Evolutionary conservation across 2,888 invertebrate species (phyloP).

Genomic region (Lepidonotus clava): DNA sequence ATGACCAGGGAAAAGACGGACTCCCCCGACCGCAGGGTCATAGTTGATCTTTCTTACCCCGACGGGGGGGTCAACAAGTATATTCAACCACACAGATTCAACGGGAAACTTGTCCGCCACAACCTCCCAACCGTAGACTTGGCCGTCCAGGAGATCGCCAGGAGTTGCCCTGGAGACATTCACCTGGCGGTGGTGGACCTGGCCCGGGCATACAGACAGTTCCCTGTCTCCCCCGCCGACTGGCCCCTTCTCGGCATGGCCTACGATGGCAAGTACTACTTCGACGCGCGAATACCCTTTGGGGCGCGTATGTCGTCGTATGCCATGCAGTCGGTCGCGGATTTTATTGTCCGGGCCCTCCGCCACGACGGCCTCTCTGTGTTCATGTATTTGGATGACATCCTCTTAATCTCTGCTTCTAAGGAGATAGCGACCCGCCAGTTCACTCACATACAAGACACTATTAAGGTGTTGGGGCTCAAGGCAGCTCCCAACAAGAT

Average conservation of each 20-base stretch:
- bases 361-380: too few species aligned
- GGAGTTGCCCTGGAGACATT: not conserved
- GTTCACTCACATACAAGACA: too few species aligned
- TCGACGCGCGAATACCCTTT: not conserved
- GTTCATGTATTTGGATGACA: too few species aligned
- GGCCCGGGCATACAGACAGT: not conserved
- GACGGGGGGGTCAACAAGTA: not conserved
- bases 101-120: not conserved
- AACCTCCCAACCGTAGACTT: not conserved
- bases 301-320: not conserved
- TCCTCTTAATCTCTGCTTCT: too few species aligned
- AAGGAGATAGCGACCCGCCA: too few species aligned
- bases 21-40: not conserved
- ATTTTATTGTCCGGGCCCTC: too few species aligned
- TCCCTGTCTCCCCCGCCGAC: not conserved
- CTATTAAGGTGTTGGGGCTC: too few species aligned
- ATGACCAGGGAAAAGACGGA: not conserved
- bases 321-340: not conserved
- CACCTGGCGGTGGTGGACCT: not conserved
- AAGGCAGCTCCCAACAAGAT: too few species aligned
- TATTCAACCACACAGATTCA: not conserved
- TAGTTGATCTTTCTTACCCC: not conserved
- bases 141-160: not conserved
- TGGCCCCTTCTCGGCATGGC: not conserved
- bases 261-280: not conserved